Conservation (phyloP, 2,888 invertebrate genomes). For the Atrina japonica region DNA sequence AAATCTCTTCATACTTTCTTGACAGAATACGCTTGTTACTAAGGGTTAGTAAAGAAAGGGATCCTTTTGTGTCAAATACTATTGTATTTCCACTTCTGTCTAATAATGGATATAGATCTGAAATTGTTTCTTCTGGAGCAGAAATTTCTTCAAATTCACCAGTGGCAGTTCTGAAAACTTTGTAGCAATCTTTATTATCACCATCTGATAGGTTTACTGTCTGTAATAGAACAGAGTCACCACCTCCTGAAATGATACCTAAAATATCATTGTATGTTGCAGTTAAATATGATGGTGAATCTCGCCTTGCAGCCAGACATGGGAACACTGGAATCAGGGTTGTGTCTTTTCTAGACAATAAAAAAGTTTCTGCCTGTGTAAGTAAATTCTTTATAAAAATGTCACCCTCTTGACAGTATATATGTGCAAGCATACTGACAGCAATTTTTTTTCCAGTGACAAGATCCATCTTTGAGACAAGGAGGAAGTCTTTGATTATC, state of each 20-base stretch:
- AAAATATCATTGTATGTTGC: constrained; percentile 40
- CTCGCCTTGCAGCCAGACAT: constrained; percentile 59
- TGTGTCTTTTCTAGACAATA: constrained; percentile 47
- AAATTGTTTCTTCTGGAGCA: constrained; percentile 1
- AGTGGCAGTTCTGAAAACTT: constrained; percentile 34
- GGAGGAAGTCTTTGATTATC: constrained; percentile 82
- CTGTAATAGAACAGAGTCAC: constrained; percentile 47
- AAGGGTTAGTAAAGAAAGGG: constrained; percentile 9
- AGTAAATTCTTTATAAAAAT: constrained; percentile 50
- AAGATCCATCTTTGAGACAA: constrained; percentile 49
- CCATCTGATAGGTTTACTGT: no score
- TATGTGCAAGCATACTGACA: constrained; percentile 59
- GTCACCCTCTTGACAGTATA: constrained; percentile 46
- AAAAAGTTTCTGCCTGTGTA: constrained; percentile 48
- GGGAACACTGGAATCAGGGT: constrained; percentile 65
- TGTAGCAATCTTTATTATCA: background rate
- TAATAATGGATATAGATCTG: constrained; percentile 13
- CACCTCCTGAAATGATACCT: constrained; percentile 35
- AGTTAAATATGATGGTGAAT: constrained; percentile 46
- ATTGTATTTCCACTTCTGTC: constrained; percentile 28
- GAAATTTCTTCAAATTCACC: constrained; percentile 29
- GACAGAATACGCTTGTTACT: constrained; percentile 2
- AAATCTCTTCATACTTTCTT: constrained; percentile 3
- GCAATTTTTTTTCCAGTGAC: constrained; percentile 54
- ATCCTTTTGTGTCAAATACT: constrained; percentile 1